Base-by-base conservation (phyloP, 1,140 invertebrate species). In the Cherax quadricarinatus region DNA sequence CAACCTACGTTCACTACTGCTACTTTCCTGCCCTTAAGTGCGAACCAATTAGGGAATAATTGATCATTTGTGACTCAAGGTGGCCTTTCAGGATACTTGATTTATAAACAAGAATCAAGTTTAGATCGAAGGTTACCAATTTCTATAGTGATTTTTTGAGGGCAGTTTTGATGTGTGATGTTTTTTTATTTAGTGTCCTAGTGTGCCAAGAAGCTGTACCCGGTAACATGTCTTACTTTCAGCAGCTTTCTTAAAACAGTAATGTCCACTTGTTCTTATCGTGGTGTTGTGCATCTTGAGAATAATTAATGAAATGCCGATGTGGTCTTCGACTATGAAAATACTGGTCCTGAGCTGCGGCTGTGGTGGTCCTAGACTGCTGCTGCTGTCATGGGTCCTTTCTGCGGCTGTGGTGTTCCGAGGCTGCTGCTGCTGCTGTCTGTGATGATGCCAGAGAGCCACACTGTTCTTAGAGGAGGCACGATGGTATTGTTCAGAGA, bases 81-180 rank as follows among this genome's bases (percentile, higher is more conserved):
- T 79, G 41, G 83, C 84, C 82, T 86, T 91, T 86, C 89, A 91
- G 73, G 83, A 79, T 91, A 91, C 89, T 91, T 91, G 89, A 91
- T 91, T 91, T 91, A 91, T 91, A 91, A 91, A 91, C 89, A 91
- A 91, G 84, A 91, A 91, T 91, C 89, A 84, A 86, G 89, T 91
- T 91, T 91, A 91, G 89, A 91, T 91, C 89, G 89, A 48, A 91
- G 83, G 89, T 91, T 91, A 91, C 89, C 89, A 91, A 30, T 80
- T 86, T 86, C 89, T 91, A 91, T 91, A 51, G 89, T 80, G 89
- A 91, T 91, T 91, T 91, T 90, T 91, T 60, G 75, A 70, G 84
- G 83, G 30, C 62, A 80, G 81, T 83, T 86, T 80, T 86, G 49
- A 86, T 80, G 83, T 91, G 53, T 24, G 83, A 30, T 48, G 53